phyloP scores from a whole-genome alignment of 2,888 invertebrate genomes.

The Cacoxenus indagator region DNA sequence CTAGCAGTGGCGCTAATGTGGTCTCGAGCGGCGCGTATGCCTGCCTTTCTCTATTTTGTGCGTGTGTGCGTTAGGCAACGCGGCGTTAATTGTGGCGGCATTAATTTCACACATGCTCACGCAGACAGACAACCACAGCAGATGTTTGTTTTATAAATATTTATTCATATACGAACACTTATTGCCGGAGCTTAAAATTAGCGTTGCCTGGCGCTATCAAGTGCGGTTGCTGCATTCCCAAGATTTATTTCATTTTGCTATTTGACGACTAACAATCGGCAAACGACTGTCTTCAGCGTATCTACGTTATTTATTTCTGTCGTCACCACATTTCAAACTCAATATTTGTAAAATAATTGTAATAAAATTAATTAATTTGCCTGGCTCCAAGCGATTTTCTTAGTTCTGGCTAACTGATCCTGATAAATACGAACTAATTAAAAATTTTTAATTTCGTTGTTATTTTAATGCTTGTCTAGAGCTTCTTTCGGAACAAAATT shows the following conservation, averaged over 20 bases:
- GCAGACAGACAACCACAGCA: constrained; percentile 14
- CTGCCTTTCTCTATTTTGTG: constrained; percentile 5
- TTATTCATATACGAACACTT: background rate
- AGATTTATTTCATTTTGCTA: background rate
- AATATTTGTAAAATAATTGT: background rate
- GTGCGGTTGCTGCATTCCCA: background rate
- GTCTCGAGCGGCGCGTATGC: background rate
- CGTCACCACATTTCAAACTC: background rate
- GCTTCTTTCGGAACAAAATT: too few species aligned
- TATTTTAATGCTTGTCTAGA: too few species aligned
- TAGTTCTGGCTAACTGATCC: too few species aligned
- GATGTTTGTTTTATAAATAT: background rate
- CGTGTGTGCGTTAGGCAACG: constrained; percentile 10
- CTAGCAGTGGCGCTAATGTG: constrained; percentile 27
- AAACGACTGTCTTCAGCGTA: background rate
- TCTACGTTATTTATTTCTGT: background rate
- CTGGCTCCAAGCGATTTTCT: background rate
- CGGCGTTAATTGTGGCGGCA: constrained; percentile 61
- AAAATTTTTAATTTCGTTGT: too few species aligned
- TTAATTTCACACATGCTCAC: constrained; percentile 47
- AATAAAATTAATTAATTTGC: background rate
- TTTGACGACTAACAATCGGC: background rate
- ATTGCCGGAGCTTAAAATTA: background rate
- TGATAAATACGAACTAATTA: too few species aligned
- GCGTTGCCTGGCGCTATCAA: background rate